Conservation (phyloP, 2,888 invertebrate genomes). For the Campaea margaritaria region DNA sequence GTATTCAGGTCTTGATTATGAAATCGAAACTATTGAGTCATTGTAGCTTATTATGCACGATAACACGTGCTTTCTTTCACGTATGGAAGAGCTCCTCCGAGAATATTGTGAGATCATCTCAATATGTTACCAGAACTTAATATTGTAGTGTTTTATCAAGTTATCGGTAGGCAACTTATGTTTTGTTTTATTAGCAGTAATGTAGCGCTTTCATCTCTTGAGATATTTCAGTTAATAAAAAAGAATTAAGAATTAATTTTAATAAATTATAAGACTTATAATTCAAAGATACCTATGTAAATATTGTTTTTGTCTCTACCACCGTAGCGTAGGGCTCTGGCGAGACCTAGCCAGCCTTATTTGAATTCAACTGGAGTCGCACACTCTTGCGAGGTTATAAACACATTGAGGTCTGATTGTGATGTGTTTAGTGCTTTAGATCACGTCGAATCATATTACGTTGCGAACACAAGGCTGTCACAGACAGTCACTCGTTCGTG, state of each 20-base stretch:
- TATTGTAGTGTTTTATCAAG: too few relatives aligned
- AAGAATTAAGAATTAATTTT: too few relatives aligned
- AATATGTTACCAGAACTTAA: too few relatives aligned
- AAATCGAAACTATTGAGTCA: constrained; percentile 78
- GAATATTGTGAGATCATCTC: neutral
- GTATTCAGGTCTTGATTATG: constrained; percentile 79
- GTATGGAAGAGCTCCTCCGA: constrained; percentile 1
- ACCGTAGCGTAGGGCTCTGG: constrained; percentile 12
- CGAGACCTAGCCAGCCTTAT: constrained; percentile 23
- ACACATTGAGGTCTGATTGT: constrained; percentile 41
- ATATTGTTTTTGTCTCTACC: neutral
- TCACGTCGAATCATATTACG: constrained; percentile 67
- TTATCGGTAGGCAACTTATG: too few relatives aligned
- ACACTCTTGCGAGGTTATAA: constrained; percentile 29
- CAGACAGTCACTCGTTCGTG: constrained; percentile 81
- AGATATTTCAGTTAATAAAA: too few relatives aligned
- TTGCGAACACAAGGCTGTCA: constrained; percentile 75
- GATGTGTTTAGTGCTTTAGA: constrained; percentile 60
- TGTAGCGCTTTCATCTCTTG: too few relatives aligned
- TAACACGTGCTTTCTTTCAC: constrained; percentile 50
- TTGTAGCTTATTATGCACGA: constrained; percentile 55
- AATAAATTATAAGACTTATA: too few relatives aligned
- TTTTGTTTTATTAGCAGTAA: too few relatives aligned
- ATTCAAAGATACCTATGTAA: too few relatives aligned
- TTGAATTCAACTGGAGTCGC: constrained; percentile 33